Evolutionary conservation across 2,888 invertebrate species (phyloP), one percentile per base, ranked within the genome.

Genomic region (Cancer borealis): DNA sequence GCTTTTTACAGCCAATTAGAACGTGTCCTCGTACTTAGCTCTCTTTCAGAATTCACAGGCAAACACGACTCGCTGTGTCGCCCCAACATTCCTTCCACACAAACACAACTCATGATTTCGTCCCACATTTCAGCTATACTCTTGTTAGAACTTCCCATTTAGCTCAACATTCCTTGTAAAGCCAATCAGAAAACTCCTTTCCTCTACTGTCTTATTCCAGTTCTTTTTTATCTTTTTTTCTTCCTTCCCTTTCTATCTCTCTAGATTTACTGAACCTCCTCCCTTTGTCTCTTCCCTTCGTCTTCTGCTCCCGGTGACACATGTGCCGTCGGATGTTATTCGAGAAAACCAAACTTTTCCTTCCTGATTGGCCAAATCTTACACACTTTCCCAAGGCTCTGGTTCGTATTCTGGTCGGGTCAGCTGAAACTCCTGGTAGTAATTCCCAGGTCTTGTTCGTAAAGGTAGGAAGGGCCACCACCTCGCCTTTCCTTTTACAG

Each of bases 331-430:
- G 39, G 39, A 12, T 84, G 84, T 84, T 84, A 84, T 84, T 84
- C 39, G 84, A 84, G 84, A 84, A 84, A 84, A 84, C 39, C 39
- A 84, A 84, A 84, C 84, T 84, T 84, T 84, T 84, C 84, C 39
- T 84, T 84, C 84, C 39, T 84, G 84, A 84, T 84, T 84, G 84
- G 84, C 84, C 84, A 84, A 84, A 84, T 84, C 84, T 84, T 84
- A 84, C 84, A 84, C 84, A 84, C 84, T 84, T 84, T 84, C 84
- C 30, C 84, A 39, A 39, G 39, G 39, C 39, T 84, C 84, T 39
- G 84, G 39, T 30, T 84, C 84, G 84, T 84, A 84, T 84, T 84
- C 84, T 84, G 84, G 84, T 84, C 84, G n/a, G 84, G 84, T 84
- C 84, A 39, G 84, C 84, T 39, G 39, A 84, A 84, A 84, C 84